Evolutionary conservation across 1,140 invertebrate species (phyloP).

Genomic region (Philotrypesis tridentata): DNA sequence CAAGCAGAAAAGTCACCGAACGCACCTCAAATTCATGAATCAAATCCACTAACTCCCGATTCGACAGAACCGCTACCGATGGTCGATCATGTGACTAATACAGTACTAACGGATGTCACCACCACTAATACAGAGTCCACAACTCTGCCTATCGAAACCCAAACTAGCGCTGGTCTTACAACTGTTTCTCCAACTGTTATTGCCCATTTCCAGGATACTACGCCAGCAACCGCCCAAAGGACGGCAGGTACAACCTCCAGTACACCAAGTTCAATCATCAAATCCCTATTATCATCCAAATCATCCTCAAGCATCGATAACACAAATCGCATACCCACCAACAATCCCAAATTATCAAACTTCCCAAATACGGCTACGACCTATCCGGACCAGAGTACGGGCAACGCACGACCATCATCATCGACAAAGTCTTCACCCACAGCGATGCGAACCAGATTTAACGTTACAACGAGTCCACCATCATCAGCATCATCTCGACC

Average conservation of each 20-base stretch:
- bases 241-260: constrained; percentile 63
- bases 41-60: constrained; percentile 48
- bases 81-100: constrained; percentile 23
- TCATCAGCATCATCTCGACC: constrained; percentile 49
- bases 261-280: background rate
- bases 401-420: background rate
- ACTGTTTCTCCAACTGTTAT: constrained; percentile 66
- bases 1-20: background rate
- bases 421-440: constrained; percentile 2
- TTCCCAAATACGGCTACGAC: background rate
- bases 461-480: constrained; percentile 62
- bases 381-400: background rate
- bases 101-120: constrained; percentile 22
- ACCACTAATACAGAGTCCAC: constrained; percentile 45
- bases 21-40: background rate
- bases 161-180: constrained; percentile 50
- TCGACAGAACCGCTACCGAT: constrained; percentile 36
- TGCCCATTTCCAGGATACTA: constrained; percentile 71
- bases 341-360: constrained; percentile 21
- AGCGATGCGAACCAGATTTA: constrained; percentile 45
- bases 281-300: constrained; percentile 47
- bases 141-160: constrained; percentile 47
- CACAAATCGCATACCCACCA: constrained; percentile 13
- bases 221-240: constrained; percentile 70
- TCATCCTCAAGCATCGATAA: constrained; percentile 24